These are phyloP conservation scores for Mirza zaza DNA, from an alignment of 2,113 vertebrate species.

Conservation along the genomic window DNA sequence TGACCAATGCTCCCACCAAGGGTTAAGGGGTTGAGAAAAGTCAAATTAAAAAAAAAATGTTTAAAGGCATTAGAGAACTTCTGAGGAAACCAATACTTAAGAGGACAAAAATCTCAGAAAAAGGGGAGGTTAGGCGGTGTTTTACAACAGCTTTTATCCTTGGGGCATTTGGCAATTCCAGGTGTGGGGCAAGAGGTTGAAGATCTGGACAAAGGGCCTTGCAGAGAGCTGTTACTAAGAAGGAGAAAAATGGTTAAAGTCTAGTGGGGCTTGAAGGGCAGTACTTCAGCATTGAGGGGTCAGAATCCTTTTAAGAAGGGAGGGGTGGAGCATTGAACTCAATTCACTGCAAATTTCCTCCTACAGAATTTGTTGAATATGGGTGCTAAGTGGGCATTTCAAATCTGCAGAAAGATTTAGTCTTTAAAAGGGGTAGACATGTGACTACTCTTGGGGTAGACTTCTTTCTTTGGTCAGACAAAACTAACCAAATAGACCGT, in stretches of 20 bases:
- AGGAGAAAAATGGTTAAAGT: not conserved
- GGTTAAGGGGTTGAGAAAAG: not conserved
- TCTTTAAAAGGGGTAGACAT: conserved; percentile 11
- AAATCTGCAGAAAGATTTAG: not conserved
- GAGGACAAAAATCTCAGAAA: not conserved
- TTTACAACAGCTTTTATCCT: not conserved
- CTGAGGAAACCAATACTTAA: not conserved
- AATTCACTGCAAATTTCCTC: not conserved
- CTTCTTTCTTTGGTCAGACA: not conserved
- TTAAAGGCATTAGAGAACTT: not conserved
- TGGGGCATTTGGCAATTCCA: not conserved
- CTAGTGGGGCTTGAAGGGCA: not conserved
- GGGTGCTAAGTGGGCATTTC: not conserved
- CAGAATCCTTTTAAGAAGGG: not conserved
- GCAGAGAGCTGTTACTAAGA: not conserved
- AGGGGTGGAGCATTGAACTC: not conserved
- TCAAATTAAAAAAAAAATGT: not conserved
- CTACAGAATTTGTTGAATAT: not conserved
- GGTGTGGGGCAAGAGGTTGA: not conserved
- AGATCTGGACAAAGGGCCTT: not conserved
- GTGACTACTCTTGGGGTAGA: not conserved
- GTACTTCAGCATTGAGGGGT: not conserved
- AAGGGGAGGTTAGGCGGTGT: not conserved
- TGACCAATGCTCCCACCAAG: not conserved
- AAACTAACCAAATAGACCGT: not conserved